Evolutionary conservation across 2,888 invertebrate species (phyloP), one percentile per base, ranked within the genome.

Genomic region (Athetis lepigone): DNA sequence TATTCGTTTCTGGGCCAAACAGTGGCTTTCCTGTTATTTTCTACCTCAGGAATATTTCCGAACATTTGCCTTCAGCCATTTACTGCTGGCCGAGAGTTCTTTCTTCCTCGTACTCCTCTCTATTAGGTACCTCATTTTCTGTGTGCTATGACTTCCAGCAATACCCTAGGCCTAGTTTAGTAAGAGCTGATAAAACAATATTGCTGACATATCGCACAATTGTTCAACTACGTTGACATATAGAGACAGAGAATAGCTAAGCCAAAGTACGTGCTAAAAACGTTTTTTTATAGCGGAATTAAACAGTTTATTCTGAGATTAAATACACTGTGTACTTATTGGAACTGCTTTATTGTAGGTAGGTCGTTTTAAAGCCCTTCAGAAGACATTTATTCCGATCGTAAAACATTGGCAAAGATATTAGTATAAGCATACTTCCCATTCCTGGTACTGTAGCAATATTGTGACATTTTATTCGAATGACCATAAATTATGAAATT

Each of bases 401-500:
- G 40, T 25, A 40, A 43, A 46, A 29, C 27, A 56, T 72, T 73
- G 61, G 57, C 61, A 65, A 60, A 45, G 9, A 13, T 42, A 5
- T 16, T 13, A 9, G 19, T 43, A n/a, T 21, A 63, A 63, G 29
- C 43, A 39, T 45, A 59, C 18, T 59, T 59, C 58, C 45, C 16
- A 49, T 57, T 42, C 18, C 5, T 5, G 18, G 11, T 52, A 67
- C 58, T 55, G 45, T 40, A 45, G 43, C 51, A 11, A n/a, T 43
- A 70, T 70, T 8, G 37, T 29, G 29, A 49, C 43, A 39, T 56
- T 56, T 59, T 21, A 49, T 9, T 16, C 19, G 7, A 60, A 62
- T 36, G 25, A 19, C 45, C 37, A 55, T 74, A 46, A 70, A 58
- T 74, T 61, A 49, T 73, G 45, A 36, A 74, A 59, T 62, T 66